Evolutionary conservation across 2,888 invertebrate species (phyloP), one percentile per base, ranked within the genome.

Genomic region (Heliconius ethilla): DNA sequence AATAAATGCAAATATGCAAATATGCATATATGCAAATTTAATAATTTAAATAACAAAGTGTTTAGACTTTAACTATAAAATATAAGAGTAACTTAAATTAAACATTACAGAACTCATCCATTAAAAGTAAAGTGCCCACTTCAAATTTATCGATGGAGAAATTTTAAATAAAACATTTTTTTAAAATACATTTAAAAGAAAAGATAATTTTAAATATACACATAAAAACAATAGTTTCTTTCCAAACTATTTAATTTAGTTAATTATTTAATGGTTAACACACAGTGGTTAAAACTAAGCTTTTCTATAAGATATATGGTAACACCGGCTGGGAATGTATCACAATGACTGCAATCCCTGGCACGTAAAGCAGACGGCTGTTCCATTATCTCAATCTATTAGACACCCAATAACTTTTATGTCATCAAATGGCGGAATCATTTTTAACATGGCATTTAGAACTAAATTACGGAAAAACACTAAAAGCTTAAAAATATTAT

Each of bases 391-490:
- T 92, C 92, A 93, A 86, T 89, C 89, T 87, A 90, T 88, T 93
- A 93, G 94, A 93, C 93, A 94, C 92, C 87, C 91, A 88, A 91
- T 91, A 90, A 91, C 89, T 91, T 89, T 89, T 86, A 85, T 83
- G 86, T 83, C 85, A 84, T 86, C 86, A 83, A 89, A 87, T 88
- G 88, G 87, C 86, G 87, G 85, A 88, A 89, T 92, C 89, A 90
- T 91, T 90, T 91, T 90, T 90, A 80, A 72, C 77, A 74, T 78
- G 81, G 73, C 69, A 70, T 79, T 74, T 25, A 27, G 67, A 80
- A 81, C 78, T 82, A 82, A 82, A 81, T 81, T 70, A 70, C 33
- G n/a, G 27, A 78, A 81, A 80, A 76, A 51, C 45, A 76, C 62
- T 75, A 45, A 62, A 75, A 78, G 69, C 62, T 63, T 59, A 73